Conservation (phyloP, 2,113 vertebrate species). For the Pelobates fuscus region DNA sequence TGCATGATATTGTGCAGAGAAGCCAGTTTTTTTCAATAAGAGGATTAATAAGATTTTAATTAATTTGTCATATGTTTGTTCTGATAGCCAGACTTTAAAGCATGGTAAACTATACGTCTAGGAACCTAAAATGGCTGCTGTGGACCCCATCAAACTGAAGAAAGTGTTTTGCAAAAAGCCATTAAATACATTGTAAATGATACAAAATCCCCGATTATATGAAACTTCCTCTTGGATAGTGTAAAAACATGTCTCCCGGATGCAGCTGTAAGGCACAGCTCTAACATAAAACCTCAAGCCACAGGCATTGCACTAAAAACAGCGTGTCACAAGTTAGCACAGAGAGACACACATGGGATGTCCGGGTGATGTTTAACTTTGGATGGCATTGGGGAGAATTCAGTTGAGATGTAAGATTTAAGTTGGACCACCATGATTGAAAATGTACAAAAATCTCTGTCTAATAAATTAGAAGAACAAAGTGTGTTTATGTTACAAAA, state of each 20-base stretch:
- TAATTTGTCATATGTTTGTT: too few species aligned
- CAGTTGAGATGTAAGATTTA: background rate
- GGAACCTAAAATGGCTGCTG: too few species aligned
- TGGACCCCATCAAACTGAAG: too few species aligned
- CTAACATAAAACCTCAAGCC: constrained; percentile 37
- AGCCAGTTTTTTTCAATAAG: too few species aligned
- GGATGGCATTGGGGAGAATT: background rate
- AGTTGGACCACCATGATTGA: background rate
- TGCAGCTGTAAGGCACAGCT: constrained; percentile 26
- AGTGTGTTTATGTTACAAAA: too few species aligned
- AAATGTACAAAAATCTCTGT: background rate
- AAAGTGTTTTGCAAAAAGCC: too few species aligned
- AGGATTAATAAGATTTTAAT: too few species aligned
- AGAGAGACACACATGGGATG: background rate
- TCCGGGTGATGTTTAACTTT: background rate
- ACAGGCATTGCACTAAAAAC: constrained; percentile 11
- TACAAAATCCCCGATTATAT: constrained; percentile 19
- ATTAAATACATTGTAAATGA: background rate
- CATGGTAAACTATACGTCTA: too few species aligned
- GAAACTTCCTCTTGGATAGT: background rate
- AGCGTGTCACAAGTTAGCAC: background rate
- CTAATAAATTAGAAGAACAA: too few species aligned
- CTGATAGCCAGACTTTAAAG: too few species aligned
- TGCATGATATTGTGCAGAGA: too few species aligned
- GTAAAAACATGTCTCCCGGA: constrained; percentile 30